Conservation (phyloP, 2,113 vertebrate genomes). For the Eolophus roseicapilla region DNA sequence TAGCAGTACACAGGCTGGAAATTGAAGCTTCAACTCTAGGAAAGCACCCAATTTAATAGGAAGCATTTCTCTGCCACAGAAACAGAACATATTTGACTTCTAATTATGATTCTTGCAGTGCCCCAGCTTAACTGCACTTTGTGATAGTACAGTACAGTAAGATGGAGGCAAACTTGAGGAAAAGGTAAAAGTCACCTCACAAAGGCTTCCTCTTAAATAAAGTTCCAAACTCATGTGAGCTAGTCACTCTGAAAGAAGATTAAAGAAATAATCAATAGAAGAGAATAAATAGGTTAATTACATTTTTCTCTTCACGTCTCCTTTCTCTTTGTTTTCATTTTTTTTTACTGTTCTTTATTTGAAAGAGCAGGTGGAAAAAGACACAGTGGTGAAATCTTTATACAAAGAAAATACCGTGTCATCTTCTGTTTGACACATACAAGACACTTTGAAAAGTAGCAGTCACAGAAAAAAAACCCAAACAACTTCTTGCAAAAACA, state of each 20-base stretch:
- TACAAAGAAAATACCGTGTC: neutral
- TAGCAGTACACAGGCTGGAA: neutral
- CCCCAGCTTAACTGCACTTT: neutral
- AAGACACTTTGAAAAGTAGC: neutral
- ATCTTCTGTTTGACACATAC: neutral
- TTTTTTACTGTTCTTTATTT: neutral
- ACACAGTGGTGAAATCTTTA: neutral
- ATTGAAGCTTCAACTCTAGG: neutral
- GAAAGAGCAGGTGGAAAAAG: neutral
- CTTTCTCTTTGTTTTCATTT: neutral
- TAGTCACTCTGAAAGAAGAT: neutral
- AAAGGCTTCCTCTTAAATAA: neutral
- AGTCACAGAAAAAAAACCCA: fast-evolving
- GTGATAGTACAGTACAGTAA: neutral
- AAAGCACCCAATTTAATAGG: no score
- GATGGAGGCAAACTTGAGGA: neutral
- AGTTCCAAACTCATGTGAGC: neutral
- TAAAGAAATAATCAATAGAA: neutral
- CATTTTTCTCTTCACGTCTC: neutral
- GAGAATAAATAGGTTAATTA: neutral
- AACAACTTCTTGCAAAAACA: neutral
- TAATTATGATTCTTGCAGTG: neutral
- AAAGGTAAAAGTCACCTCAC: neutral
- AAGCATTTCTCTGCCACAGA: neutral
- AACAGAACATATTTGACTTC: neutral